Evolutionary conservation across 2,113 vertebrate species (phyloP).

Genomic region (Mus pahari): DNA sequence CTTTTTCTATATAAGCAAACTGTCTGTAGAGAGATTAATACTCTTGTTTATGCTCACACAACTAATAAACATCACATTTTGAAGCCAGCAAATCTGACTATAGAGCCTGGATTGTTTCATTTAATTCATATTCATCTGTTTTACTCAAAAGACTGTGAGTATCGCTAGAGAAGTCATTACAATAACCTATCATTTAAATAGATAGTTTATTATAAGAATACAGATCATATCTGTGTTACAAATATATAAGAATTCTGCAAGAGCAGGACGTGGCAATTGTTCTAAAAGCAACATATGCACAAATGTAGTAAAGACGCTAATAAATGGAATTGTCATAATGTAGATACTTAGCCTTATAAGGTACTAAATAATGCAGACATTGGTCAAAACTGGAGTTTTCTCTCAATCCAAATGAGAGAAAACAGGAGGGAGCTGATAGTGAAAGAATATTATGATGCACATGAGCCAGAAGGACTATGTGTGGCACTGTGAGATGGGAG

Average conservation of each 20-base stretch:
- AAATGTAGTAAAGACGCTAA: slow-evolving; percentile 19
- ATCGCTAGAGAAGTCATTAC: slow-evolving; percentile 13
- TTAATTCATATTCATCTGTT: slow-evolving; percentile 39
- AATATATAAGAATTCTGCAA: background rate
- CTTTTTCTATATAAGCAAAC: slow-evolving; percentile 16
- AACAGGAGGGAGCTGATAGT: background rate
- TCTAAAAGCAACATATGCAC: slow-evolving; percentile 42
- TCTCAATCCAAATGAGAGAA: background rate
- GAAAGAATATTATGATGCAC: background rate
- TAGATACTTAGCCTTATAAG: background rate
- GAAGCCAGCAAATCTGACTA: slow-evolving; percentile 41
- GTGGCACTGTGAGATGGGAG: no score
- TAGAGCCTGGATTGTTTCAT: slow-evolving; percentile 19
- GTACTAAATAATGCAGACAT: background rate
- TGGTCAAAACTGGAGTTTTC: background rate
- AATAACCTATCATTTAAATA: slow-evolving; percentile 51
- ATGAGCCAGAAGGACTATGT: background rate
- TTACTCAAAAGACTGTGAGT: slow-evolving; percentile 6
- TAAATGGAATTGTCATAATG: background rate
- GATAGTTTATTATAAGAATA: slow-evolving; percentile 19
- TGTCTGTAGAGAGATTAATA: slow-evolving; percentile 20
- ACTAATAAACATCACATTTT: slow-evolving; percentile 40
- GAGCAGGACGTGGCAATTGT: background rate
- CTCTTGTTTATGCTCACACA: background rate
- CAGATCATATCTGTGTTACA: slow-evolving; percentile 31